These are phyloP conservation scores for Archaeoteleia sp. DNA, from an alignment of 2,888 invertebrate genomes.

Conservation along the genomic window DNA sequence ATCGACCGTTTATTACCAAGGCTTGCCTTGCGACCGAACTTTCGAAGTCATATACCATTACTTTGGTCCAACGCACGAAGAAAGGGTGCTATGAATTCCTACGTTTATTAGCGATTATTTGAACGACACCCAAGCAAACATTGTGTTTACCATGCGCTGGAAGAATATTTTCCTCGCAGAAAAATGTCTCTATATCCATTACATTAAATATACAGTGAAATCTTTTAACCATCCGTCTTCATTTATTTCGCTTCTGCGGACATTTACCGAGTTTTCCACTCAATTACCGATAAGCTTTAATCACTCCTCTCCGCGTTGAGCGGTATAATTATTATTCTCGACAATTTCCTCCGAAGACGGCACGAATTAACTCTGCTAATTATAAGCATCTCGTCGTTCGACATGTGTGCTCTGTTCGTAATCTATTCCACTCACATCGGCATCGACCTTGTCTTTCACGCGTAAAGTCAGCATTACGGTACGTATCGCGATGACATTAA, in stretches of 20 bases:
- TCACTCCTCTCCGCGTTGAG: constrained; percentile 36
- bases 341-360: constrained; percentile 51
- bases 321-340: constrained; percentile 49
- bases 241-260: constrained; percentile 37
- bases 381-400: constrained; percentile 51
- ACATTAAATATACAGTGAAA: too few species aligned
- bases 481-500: constrained; percentile 49
- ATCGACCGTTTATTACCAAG: constrained; percentile 35
- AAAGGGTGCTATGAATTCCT: constrained; percentile 6
- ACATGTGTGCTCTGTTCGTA: constrained; percentile 38
- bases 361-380: constrained; percentile 52
- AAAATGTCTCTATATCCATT: too few species aligned
- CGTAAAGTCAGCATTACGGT: constrained; percentile 45
- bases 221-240: constrained; percentile 36
- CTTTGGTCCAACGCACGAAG: constrained; percentile 18
- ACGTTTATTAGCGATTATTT: too few species aligned
- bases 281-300: constrained; percentile 53
- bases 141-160: too few species aligned
- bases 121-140: too few species aligned
- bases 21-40: constrained; percentile 25
- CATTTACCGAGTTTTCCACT: constrained; percentile 47
- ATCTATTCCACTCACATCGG: constrained; percentile 28
- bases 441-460: constrained; percentile 27
- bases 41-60: constrained; percentile 29
- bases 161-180: too few species aligned